Base-by-base conservation (phyloP, 2,888 invertebrate species). In the Spilarctia lutea region DNA sequence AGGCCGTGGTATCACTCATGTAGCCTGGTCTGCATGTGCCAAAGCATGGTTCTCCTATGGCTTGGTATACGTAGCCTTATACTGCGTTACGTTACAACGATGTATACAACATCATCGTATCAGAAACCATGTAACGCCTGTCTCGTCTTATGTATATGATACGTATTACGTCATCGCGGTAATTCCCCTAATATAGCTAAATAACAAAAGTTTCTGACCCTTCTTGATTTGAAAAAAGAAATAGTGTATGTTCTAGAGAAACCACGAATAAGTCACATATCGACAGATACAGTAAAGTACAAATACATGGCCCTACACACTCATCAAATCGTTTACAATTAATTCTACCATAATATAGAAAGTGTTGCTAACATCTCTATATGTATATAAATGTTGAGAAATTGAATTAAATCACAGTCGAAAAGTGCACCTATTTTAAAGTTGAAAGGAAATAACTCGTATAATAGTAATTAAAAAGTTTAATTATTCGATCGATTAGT, bases 351-450 rank as follows among this genome's bases (percentile, higher is more conserved):
- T 33, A 66, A 72, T 63, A 72, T 72, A 63, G 11, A 56, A 63
- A 65, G 63, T 65, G 73, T 69, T 73, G 65, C 63, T 65, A 68
- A 73, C 73, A 69, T 69, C 48, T 65, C 68, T 69, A 69, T 65
- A 63, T 63, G 60, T 18, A 68, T 56, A 20, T 20, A 68, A 30
- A 60, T 4, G 13, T 48, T 39, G 45, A 30, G 39, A 65, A 42
- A 67, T 48, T 65, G 39, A 73, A 73, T 68, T 33, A 16, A 73
- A 73, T 73, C 68, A 73, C 69, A 73, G 73, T 73, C 52, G 1
- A 65, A 18, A 39, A 66, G 35, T 65, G 52, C 33, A 39, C 42
- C 48, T 48, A 48, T 42, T 35, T 39, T 45, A n/a, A 33, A 24
- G 42, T 30, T n/a, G 48, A 48, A 65, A 65, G 13, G 10, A 67